Base-by-base conservation (phyloP, 2,797 vertebrate genomes). In the Erethizon dorsatum region DNA sequence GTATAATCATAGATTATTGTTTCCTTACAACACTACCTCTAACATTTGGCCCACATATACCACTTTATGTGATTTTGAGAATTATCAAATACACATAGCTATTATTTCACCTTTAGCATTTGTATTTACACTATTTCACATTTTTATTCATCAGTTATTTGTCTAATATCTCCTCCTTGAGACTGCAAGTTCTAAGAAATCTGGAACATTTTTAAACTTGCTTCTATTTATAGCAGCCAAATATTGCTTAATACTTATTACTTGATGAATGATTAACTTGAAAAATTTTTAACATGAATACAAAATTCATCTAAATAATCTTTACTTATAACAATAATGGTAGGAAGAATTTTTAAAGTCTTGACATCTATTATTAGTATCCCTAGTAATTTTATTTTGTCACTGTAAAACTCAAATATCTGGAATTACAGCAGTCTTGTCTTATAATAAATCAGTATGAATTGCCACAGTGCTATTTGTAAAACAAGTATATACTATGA, bases 361-460 rank as follows among this genome's bases (percentile, higher is more conserved):
- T 31, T 28, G 13, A 8, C 14, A 33, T 79, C 90, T 84, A 75
- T 28, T 18, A 69, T 3, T 47, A 87, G 20, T 47, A 90, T 69
- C 0, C 6, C 4, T 83, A 78, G 2, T 50, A 77, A 7, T 79
- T 90, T 79, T 79, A 52, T 77, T 95, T 20, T 79, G 57, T 11
- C 87, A 56, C 9, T 65, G 12, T 77, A 79, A 87, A 82, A 90
- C 2, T 41, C 10, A 93, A 93, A 54, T 77, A 84, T 78, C 26
- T 75, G 20, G n/a, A 85, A 75, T 87, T 54, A 77, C 0, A 88
- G 11, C 71, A 94, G 15, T 83, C 54, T 52, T 71, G 10, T 87
- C 14, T 63, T 57, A 63, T 52, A 67, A 57, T 77, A 88, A 90
- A 94, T 88, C 85, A 14, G 6, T n/a, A 73, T 83, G 92, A 97